phyloP scores from a whole-genome alignment of 2,113 vertebrate species.

The Bostrychus sinensis region DNA sequence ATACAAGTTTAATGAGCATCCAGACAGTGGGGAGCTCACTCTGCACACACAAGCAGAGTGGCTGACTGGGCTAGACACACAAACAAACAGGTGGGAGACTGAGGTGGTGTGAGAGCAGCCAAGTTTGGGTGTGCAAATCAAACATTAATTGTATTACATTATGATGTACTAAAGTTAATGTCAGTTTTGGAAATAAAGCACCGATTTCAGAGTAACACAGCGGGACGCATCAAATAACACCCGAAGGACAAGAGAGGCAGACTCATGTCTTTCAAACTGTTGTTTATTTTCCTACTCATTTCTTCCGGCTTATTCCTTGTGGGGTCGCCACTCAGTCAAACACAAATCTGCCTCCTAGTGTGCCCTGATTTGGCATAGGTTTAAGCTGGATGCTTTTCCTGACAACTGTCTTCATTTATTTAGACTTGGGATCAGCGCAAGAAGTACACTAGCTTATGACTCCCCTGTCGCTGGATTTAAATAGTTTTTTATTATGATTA shows the following conservation, averaged over 20 bases:
- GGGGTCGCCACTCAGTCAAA: background rate
- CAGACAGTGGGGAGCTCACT: constrained; percentile 68
- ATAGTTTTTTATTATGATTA: too few species aligned
- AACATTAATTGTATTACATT: constrained; percentile 16
- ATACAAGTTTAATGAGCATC: constrained; percentile 82
- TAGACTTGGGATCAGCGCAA: background rate
- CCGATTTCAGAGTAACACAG: constrained; percentile 4
- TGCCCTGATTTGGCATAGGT: background rate
- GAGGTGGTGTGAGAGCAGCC: constrained; percentile 6
- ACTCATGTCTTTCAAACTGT: background rate
- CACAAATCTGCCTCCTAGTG: background rate
- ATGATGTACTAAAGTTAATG: constrained; percentile 1
- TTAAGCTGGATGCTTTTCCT: too few species aligned
- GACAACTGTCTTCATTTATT: too few species aligned
- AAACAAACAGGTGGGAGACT: constrained; percentile 43
- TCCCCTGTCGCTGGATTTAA: too few species aligned
- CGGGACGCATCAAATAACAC: constrained; percentile 12
- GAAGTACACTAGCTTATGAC: too few species aligned
- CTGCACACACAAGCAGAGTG: constrained; percentile 39
- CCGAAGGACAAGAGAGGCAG: background rate
- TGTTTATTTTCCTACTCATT: background rate
- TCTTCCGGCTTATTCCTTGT: background rate
- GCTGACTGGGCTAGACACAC: constrained; percentile 51
- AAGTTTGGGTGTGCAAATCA: constrained; percentile 7
- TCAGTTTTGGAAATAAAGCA: background rate